These are phyloP conservation scores for Crotophaga sulcirostris DNA, from an alignment of 2,113 vertebrate genomes.

Conservation along the genomic window DNA sequence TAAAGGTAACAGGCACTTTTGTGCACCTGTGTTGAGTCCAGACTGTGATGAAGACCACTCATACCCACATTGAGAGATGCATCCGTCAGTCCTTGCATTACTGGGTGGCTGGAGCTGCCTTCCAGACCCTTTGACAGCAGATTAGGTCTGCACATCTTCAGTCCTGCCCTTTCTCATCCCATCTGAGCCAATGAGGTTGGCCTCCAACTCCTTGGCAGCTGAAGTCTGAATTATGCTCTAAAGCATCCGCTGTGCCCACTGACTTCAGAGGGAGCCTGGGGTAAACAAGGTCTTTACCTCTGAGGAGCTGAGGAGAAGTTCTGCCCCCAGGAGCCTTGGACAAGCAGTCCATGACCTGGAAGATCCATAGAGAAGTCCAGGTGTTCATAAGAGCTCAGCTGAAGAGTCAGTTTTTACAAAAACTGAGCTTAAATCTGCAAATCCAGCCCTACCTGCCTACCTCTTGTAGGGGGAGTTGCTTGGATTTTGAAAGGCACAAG, in stretches of 20 bases:
- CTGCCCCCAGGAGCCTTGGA: not conserved
- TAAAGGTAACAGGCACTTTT: not conserved
- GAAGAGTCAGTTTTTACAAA: not conserved
- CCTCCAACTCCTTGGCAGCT: fast-evolving
- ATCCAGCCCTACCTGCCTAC: not conserved
- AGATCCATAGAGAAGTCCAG: not conserved
- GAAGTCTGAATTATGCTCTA: not conserved
- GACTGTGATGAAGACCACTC: not conserved
- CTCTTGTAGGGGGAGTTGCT: not conserved
- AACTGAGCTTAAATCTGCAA: not conserved
- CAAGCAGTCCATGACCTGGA: not conserved
- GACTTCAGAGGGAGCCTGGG: not conserved
- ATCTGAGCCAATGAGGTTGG: not conserved
- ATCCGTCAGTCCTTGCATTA: not conserved
- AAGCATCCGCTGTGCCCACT: not conserved
- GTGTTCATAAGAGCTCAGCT: not conserved
- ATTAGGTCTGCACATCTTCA: fast-evolving
- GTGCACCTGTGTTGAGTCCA: not conserved
- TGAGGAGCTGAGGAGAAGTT: not conserved
- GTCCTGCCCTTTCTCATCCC: not conserved
- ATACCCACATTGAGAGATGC: fast-evolving
- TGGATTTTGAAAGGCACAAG: not conserved
- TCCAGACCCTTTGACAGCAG: not conserved
- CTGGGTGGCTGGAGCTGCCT: not conserved
- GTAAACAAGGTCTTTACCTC: not conserved